Conservation (phyloP, 2,797 vertebrate species). For the Spinibarbus caldwelli region DNA sequence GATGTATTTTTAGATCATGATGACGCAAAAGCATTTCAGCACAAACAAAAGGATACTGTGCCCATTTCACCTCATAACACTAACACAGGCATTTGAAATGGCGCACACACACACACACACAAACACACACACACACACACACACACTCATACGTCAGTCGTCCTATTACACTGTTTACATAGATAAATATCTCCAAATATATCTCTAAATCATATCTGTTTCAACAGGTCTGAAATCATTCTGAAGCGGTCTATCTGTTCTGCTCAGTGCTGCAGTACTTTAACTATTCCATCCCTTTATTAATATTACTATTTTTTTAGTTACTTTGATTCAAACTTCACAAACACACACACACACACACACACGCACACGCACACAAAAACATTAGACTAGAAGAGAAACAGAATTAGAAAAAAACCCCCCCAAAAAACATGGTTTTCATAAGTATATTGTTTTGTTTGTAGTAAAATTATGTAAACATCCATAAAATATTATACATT, state of each 20-base stretch:
- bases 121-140: background rate
- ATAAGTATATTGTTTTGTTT: background rate
- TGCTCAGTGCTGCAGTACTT: background rate
- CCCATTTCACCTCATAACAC: constrained; percentile 58
- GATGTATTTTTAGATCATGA: constrained; percentile 79
- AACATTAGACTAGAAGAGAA: background rate
- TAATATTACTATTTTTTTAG: background rate
- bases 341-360: background rate
- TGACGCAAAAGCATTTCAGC: constrained; percentile 73
- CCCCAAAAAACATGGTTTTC: background rate
- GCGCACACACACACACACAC: background rate
- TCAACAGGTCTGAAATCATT: background rate
- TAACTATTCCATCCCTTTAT: background rate
- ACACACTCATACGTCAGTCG: background rate
- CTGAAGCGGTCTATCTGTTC: background rate
- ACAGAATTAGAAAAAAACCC: background rate
- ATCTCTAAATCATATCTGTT: background rate
- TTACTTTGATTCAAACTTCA: background rate
- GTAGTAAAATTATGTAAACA: background rate
- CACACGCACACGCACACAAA: background rate
- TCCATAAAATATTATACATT: background rate
- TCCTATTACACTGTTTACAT: constrained; percentile 10
- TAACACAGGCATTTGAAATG: constrained; percentile 29
- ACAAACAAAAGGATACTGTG: constrained; percentile 81
- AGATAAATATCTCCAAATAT: constrained; percentile 4